Conservation (phyloP, 2,797 vertebrate species). For the Mycteria americana region DNA sequence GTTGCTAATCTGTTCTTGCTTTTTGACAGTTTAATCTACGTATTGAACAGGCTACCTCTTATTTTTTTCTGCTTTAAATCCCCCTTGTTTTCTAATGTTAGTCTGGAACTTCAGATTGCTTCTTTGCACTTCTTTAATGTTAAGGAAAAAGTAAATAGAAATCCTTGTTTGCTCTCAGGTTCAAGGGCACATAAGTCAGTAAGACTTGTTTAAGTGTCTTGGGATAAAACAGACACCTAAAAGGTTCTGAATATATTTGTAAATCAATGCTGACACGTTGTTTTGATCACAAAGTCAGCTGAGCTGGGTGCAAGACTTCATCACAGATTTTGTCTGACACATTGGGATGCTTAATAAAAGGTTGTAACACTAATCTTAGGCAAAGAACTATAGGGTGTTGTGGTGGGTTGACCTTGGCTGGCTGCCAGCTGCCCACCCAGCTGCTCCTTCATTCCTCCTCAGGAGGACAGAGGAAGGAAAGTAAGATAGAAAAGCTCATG, state of each 20-base stretch:
- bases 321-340: background rate
- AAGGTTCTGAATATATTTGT: background rate
- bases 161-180: background rate
- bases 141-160: background rate
- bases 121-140: background rate
- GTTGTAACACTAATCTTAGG: background rate
- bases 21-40: background rate
- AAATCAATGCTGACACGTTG: accelerated
- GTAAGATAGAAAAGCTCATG: background rate
- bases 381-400: background rate
- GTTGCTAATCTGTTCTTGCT: background rate
- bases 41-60: background rate
- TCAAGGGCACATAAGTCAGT: background rate
- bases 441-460: background rate
- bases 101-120: background rate
- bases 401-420: background rate
- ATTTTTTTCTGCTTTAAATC: background rate
- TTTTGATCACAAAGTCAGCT: background rate
- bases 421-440: background rate
- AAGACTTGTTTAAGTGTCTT: background rate
- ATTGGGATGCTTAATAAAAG: background rate
- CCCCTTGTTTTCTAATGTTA: background rate
- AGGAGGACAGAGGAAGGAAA: background rate
- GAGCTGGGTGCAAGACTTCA: background rate
- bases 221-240: background rate